A percentile compares a stretch with the other conserved stretches of the same genome.
phyloP scores from a whole-genome alignment of 92 coral and sea anemone genomes.

The Umimayanthus chanpuru region DNA sequence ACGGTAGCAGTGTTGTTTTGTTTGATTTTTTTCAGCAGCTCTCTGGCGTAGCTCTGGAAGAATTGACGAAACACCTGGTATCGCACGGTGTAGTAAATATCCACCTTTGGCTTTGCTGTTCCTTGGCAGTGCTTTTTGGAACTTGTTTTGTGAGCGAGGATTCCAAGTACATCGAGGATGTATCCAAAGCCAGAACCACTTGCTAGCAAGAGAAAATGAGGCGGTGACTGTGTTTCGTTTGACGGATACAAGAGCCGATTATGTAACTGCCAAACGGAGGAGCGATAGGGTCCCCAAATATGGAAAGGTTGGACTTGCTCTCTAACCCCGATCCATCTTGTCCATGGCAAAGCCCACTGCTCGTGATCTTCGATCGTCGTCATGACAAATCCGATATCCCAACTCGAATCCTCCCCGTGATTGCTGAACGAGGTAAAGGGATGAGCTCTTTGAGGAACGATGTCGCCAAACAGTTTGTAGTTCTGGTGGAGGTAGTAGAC shows the following conservation, averaged over 20 bases:
- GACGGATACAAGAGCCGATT: constrained; percentile 10
- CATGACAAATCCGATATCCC: constrained; percentile 63
- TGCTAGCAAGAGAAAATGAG: constrained; percentile 55
- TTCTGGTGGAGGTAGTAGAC: constrained; percentile 53
- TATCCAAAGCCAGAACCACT: constrained; percentile 68
- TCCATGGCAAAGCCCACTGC: constrained; percentile 55
- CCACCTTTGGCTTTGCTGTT: constrained; percentile 11
- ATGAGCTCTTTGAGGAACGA: constrained; percentile 59
- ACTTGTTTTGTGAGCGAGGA: constrained; percentile 44
- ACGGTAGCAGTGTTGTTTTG: constrained; percentile 40
- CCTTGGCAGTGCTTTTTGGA: background rate
- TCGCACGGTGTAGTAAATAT: constrained; percentile 62
- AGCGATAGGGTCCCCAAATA: constrained; percentile 68
- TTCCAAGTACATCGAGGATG: constrained; percentile 55
- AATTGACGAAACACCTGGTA: constrained; percentile 48
- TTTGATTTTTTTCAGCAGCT: constrained; percentile 36
- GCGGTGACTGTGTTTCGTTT: constrained; percentile 1
- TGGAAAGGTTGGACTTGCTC: constrained; percentile 13
- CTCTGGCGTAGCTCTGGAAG: constrained; percentile 19
- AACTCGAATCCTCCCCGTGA: constrained; percentile 44
- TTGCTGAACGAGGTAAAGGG: constrained; percentile 65
- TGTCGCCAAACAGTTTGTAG: constrained; percentile 10
- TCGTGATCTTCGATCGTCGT: constrained; percentile 52
- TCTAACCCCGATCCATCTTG: constrained; percentile 54
- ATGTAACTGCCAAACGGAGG: constrained; percentile 54